These are phyloP conservation scores for Gymnoscopelus microlampas DNA, from an alignment of 2,797 vertebrate species.

Conservation along the genomic window DNA sequence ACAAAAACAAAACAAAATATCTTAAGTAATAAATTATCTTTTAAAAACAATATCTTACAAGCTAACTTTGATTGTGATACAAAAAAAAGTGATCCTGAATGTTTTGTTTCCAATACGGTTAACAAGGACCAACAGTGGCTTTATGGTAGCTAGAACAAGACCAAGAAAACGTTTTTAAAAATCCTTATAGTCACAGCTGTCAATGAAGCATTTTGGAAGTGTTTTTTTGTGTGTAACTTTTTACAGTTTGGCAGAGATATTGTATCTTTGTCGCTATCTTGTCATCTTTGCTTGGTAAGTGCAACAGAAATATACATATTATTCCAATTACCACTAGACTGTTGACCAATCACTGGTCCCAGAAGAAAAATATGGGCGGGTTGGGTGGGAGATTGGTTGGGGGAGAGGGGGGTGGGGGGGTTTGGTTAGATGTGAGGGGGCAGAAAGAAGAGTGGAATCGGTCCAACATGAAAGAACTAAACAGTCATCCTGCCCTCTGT, in stretches of 20 bases:
- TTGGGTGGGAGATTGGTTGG: not conserved
- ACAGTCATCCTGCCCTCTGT: slow-evolving; percentile 37
- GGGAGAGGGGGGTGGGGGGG: slow-evolving; percentile 27
- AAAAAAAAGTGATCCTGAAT: slow-evolving; percentile 69
- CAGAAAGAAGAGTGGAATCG: slow-evolving; percentile 42
- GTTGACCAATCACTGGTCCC: slow-evolving; percentile 36
- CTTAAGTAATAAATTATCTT: slow-evolving; percentile 81
- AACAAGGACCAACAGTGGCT: slow-evolving; percentile 64
- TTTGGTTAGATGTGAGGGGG: slow-evolving; percentile 46
- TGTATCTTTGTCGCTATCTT: slow-evolving; percentile 28
- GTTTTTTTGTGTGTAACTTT: slow-evolving; percentile 35
- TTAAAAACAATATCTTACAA: slow-evolving; percentile 81
- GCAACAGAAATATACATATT: slow-evolving; percentile 53
- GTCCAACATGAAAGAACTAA: slow-evolving; percentile 49
- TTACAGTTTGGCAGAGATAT: slow-evolving; percentile 40
- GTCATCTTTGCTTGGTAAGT: slow-evolving; percentile 60
- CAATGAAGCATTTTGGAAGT: slow-evolving; percentile 53
- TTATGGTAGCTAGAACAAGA: slow-evolving; percentile 54
- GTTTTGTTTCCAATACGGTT: slow-evolving; percentile 51
- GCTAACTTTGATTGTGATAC: slow-evolving; percentile 73
- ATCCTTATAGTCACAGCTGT: slow-evolving; percentile 69
- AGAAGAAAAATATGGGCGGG: not conserved
- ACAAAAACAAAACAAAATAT: slow-evolving; percentile 73
- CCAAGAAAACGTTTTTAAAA: slow-evolving; percentile 21
- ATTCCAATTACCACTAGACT: slow-evolving; percentile 61